Conservation (phyloP, 2,797 vertebrate genomes). For the Eulemur rubriventer region DNA sequence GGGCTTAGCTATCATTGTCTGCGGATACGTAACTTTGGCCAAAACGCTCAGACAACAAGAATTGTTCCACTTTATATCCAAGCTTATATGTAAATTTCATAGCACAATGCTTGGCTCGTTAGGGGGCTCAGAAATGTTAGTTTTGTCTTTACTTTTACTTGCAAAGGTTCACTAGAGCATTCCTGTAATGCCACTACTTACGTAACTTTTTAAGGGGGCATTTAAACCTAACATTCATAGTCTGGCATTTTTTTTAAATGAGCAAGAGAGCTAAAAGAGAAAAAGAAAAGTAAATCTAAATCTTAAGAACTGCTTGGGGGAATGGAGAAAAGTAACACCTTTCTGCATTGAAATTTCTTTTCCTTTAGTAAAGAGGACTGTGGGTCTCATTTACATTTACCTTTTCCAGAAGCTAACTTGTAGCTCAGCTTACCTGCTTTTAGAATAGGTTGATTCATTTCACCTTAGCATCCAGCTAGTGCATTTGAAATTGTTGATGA, state of each 20-base stretch:
- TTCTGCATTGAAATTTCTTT: conserved; percentile 5
- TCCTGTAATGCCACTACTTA: conserved; percentile 8
- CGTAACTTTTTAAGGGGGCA: conserved; percentile 8
- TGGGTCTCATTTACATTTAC: conserved; percentile 60
- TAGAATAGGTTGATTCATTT: conserved; percentile 67
- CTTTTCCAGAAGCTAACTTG: conserved; percentile 59
- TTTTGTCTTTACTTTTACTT: conserved; percentile 4
- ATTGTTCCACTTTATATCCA: not conserved
- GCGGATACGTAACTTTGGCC: not conserved
- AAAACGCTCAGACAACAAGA: not conserved
- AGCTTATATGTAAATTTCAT: not conserved
- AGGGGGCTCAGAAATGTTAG: not conserved
- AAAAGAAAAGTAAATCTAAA: conserved; percentile 8
- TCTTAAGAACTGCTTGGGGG: conserved; percentile 23
- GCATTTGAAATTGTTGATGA: conserved; percentile 71
- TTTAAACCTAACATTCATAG: conserved; percentile 48
- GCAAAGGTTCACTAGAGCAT: not conserved
- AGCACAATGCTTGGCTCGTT: not conserved
- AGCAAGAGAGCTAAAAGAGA: conserved; percentile 34
- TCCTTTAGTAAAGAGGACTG: not conserved
- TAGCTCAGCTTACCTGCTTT: conserved; percentile 55
- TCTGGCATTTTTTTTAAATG: conserved; percentile 56
- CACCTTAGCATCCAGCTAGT: conserved; percentile 42
- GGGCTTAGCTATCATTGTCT: not conserved
- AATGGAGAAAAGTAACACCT: conserved; percentile 59